Conservation (phyloP, 2,888 invertebrate genomes). For the Gymnosoma rotundatum region DNA sequence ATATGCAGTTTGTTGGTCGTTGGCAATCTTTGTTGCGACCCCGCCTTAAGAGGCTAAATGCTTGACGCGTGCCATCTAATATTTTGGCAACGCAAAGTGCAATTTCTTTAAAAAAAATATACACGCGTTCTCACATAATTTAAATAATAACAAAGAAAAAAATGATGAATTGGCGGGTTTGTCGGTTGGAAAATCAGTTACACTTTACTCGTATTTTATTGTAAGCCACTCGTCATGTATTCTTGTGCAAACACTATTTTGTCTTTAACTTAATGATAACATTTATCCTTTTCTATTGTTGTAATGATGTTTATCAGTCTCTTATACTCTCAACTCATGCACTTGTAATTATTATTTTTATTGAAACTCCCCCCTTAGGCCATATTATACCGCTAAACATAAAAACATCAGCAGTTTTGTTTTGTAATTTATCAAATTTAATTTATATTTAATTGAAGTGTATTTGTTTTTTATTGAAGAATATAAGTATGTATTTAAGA, state of each 20-base stretch:
- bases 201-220: conserved; percentile 71
- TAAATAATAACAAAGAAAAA: conserved; percentile 8
- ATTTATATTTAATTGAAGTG: conserved; percentile 69
- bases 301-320: conserved; percentile 50
- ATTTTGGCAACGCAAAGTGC: conserved; percentile 63
- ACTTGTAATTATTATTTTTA: conserved; percentile 47
- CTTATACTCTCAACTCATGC: conserved; percentile 17
- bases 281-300: conserved; percentile 64
- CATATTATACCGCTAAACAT: conserved; percentile 65
- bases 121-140: conserved; percentile 52
- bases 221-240: conserved; percentile 43
- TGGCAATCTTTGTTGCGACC: conserved; percentile 14
- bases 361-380: conserved; percentile 19
- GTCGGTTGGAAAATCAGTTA: conserved; percentile 74
- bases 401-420: conserved; percentile 77
- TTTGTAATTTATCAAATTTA: conserved; percentile 68
- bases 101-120: conserved; percentile 27
- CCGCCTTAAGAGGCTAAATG: conserved; percentile 54
- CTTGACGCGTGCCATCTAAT: conserved; percentile 57
- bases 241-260: conserved; percentile 56
- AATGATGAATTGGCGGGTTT: conserved; percentile 64
- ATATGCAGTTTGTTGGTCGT: conserved; percentile 51
- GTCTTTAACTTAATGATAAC: conserved; percentile 66
- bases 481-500: conserved; percentile 3
- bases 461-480: conserved; percentile 13